phyloP scores from a whole-genome alignment of 2,113 vertebrate species.

The Lipophrys pholis region DNA sequence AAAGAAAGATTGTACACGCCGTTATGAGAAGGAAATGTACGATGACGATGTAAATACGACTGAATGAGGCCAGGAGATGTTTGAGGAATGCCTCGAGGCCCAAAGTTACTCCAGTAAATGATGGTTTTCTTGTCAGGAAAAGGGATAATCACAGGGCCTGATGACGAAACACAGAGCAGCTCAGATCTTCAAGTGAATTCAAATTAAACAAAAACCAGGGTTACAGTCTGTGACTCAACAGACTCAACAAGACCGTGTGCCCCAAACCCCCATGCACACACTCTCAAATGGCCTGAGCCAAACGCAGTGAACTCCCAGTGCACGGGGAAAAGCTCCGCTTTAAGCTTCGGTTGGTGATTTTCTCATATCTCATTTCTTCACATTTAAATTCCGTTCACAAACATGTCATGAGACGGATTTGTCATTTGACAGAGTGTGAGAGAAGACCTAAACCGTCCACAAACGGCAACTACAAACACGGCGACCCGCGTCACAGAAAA shows the following conservation, averaged over 20 bases:
- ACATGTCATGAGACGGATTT: too few relatives aligned
- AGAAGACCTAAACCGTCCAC: too few relatives aligned
- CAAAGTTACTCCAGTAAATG: conserved; percentile 10
- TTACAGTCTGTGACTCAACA: conserved; percentile 43
- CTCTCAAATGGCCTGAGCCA: conserved; percentile 45
- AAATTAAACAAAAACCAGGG: conserved; percentile 40
- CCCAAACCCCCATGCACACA: conserved; percentile 33
- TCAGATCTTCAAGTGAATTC: conserved; percentile 29
- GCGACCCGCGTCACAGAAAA: too few relatives aligned
- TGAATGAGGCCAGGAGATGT: too few relatives aligned
- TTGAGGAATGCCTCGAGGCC: background rate
- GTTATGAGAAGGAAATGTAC: too few relatives aligned
- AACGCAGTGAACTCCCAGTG: conserved; percentile 11
- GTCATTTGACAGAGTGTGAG: too few relatives aligned
- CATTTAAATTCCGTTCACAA: too few relatives aligned
- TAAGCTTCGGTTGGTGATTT: background rate
- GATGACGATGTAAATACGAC: too few relatives aligned
- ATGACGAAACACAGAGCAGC: conserved; percentile 19
- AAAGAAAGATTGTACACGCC: too few relatives aligned
- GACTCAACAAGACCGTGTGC: conserved; percentile 60
- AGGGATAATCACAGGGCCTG: background rate
- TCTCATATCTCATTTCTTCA: background rate
- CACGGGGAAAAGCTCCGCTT: conserved; percentile 30
- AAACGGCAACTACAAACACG: too few relatives aligned
- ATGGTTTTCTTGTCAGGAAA: conserved; percentile 28